A percentile compares a stretch with the other conserved stretches of the same genome.
phyloP scores from a whole-genome alignment of 1,140 invertebrate genomes.

The Prorops nasuta region DNA sequence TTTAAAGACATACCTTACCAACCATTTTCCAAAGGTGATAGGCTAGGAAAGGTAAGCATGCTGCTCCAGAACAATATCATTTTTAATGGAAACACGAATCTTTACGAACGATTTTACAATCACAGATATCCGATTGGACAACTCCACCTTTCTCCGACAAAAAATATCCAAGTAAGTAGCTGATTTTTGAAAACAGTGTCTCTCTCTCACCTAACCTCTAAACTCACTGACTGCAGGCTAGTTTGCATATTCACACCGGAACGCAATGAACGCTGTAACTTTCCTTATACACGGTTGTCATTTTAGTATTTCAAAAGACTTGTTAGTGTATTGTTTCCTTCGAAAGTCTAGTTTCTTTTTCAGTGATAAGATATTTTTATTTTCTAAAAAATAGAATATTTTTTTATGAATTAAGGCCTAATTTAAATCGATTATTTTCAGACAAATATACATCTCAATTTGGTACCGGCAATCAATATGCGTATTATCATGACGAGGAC shows the following conservation, averaged over 20 bases:
- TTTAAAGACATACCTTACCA: slow-evolving; percentile 98
- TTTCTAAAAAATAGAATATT: too few relatives aligned
- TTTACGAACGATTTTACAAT: too few relatives aligned
- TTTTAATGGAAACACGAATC: too few relatives aligned
- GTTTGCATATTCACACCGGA: too few relatives aligned
- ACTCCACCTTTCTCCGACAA: slow-evolving; percentile 92
- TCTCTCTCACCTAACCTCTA: slow-evolving; percentile 3
- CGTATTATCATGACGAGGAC: slow-evolving; percentile 97
- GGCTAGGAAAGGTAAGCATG: slow-evolving; percentile 80
- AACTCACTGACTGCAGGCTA: too few relatives aligned
- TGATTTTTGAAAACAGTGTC: neutral
- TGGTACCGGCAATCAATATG: slow-evolving; percentile 91
- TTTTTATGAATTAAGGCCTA: neutral
- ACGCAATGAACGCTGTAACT: too few relatives aligned
- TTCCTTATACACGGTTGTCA: too few relatives aligned
- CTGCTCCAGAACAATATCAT: neutral
- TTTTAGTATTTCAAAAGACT: too few relatives aligned
- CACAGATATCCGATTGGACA: slow-evolving; percentile 94
- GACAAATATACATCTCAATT: slow-evolving; percentile 96
- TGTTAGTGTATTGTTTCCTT: too few relatives aligned
- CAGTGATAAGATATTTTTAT: too few relatives aligned
- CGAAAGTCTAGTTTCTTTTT: too few relatives aligned
- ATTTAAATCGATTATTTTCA: slow-evolving; percentile 51
- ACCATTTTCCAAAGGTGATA: slow-evolving; percentile 95
- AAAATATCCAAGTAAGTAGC: slow-evolving; percentile 85